These are phyloP conservation scores for Pithecia hirsuta DNA, from an alignment of 2,797 vertebrate genomes.

Conservation along the genomic window DNA sequence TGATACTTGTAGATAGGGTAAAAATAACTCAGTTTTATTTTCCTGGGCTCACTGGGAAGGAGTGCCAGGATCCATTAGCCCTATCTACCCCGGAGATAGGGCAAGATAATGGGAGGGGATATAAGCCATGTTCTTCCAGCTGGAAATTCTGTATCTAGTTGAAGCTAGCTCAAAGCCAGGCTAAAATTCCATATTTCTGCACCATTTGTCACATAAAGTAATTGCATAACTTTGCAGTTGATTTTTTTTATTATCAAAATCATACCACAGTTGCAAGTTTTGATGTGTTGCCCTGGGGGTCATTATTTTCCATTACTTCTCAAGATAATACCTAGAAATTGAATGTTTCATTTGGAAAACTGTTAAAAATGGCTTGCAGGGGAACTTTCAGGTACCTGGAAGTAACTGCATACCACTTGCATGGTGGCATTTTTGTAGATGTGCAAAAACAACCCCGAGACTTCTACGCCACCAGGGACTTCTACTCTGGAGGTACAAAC, in stretches of 20 bases:
- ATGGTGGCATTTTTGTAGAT: neutral
- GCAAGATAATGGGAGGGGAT: too few species aligned
- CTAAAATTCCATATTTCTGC: neutral
- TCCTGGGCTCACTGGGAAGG: neutral
- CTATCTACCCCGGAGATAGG: neutral
- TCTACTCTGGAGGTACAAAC: neutral
- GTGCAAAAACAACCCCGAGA: neutral
- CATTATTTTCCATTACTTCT: neutral
- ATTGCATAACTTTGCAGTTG: neutral
- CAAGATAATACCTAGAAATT: neutral
- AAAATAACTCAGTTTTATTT: neutral
- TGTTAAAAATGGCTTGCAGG: neutral
- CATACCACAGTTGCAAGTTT: neutral
- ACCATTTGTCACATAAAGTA: neutral
- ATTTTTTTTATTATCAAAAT: neutral
- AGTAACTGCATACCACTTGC: neutral
- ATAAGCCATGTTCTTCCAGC: fast-evolving
- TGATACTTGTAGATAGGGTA: neutral
- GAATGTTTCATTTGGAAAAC: neutral
- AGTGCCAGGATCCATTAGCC: fast-evolving
- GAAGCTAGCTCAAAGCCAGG: neutral
- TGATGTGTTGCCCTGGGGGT: neutral
- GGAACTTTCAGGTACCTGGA: neutral
- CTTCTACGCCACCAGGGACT: neutral
- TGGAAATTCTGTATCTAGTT: neutral